Evolutionary conservation across 2,888 invertebrate species (phyloP).

Genomic region (Stictocephala bisonia): DNA sequence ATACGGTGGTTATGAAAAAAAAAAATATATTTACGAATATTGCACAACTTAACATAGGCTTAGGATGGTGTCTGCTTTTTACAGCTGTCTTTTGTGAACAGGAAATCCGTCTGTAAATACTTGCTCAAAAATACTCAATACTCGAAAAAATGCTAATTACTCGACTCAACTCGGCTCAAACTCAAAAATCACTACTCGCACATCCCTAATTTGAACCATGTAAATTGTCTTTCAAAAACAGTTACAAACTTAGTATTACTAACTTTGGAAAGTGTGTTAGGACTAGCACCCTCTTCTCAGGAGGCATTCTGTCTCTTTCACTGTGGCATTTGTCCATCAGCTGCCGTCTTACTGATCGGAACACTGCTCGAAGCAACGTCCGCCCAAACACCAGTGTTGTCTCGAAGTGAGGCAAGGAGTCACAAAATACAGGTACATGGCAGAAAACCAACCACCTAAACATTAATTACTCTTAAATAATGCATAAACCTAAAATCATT

Average conservation of each 20-base stretch:
- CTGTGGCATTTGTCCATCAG: constrained; percentile 91
- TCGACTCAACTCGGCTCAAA: too few relatives aligned
- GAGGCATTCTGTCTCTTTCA: constrained; percentile 89
- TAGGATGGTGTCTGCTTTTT: too few relatives aligned
- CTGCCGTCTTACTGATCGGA: constrained; percentile 84
- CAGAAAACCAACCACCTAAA: constrained; percentile 95
- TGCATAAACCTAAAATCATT: too few relatives aligned
- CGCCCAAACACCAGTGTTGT: constrained; percentile 93
- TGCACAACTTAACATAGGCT: too few relatives aligned
- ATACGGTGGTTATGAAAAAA: too few relatives aligned
- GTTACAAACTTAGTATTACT: constrained; percentile 53
- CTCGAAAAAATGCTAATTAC: too few relatives aligned
- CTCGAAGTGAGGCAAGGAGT: constrained; percentile 90
- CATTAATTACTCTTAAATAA: constrained; percentile 40
- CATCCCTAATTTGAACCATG: too few relatives aligned
- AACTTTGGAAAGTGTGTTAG: constrained; percentile 88
- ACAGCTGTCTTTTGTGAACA: too few relatives aligned
- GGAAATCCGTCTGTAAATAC: too few relatives aligned
- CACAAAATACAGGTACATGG: constrained; percentile 95
- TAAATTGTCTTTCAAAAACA: neutral
- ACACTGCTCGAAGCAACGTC: constrained; percentile 86
- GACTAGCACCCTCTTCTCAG: constrained; percentile 84
- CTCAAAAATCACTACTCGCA: too few relatives aligned
- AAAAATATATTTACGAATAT: too few relatives aligned
- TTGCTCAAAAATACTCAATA: too few relatives aligned